Evolutionary conservation across 2,113 vertebrate genomes (phyloP), one percentile per base, ranked within the genome.

Genomic region (Ptychochromis oligacanthus): DNA sequence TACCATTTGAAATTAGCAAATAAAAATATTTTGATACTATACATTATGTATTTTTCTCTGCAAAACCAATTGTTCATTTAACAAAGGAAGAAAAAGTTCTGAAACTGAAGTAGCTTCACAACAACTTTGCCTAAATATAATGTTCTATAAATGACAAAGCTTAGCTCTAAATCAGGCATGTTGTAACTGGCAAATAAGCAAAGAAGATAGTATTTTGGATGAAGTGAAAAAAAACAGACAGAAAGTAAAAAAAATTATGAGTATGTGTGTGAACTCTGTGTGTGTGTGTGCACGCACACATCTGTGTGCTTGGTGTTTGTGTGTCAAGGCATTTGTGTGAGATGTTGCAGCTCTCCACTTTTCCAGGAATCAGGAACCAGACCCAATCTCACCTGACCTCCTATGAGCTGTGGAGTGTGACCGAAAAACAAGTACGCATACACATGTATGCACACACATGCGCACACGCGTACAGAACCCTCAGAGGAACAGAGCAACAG

Each of bases 361-460:
- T 92, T 94, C 88, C 87, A 85, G 83, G 91, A 94, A 94, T 93
- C 93, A 94, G 86, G 87, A 94, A 94, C 92, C 88, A 94, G 88
- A 83, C 89, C 87, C 77, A 86, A 83, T 81, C 86, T 93, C 87
- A 94, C 94, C 92, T 94, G 92, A 94, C 92, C 89, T 93, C 83
- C 81, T 22, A 77, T 82, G 85, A 87, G 82, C 77, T 55, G 52
- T 79, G 75, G 86, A 92, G 88, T 89, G 87, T 92, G 90, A 93
- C 92, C 88, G n/a, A 87, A 90, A n/a, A 86, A 84, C 86, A 80
- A 36, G 38, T 61, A 78, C 75, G 22, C 13, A 82, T 58, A 75
- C 57, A 77, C 59, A 81, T 52, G 46, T 28, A 75, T 7, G 15
- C 24, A 46, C 62, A 62, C 79, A 74, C 79, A 11, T 60, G 43